Evolutionary conservation across 1,140 invertebrate species (phyloP).

Genomic region (Nephila pilipes): DNA sequence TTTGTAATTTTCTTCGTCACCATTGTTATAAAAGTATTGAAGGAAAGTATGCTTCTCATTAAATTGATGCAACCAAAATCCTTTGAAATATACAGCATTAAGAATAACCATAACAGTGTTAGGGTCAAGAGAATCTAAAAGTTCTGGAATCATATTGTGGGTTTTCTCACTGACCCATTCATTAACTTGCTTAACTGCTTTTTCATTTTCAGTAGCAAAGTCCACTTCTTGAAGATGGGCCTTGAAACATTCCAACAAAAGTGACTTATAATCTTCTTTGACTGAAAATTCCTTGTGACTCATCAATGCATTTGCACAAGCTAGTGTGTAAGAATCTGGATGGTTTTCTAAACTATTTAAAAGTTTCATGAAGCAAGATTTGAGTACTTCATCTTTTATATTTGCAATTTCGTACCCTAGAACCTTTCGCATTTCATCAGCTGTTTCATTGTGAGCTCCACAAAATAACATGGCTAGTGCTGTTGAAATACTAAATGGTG

Average conservation of each 20-base stretch:
- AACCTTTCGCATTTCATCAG: constrained; percentile 63
- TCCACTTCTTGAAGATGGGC: constrained; percentile 53
- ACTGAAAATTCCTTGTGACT: constrained; percentile 51
- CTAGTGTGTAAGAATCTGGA: constrained; percentile 36
- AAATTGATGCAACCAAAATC: constrained; percentile 78
- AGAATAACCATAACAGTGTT: constrained; percentile 79
- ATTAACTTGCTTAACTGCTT: constrained; percentile 74
- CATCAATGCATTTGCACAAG: constrained; percentile 31
- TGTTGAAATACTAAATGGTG: constrained; percentile 76
- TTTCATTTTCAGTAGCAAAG: constrained; percentile 5
- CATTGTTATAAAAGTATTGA: constrained; percentile 76
- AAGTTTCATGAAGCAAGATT: constrained; percentile 5
- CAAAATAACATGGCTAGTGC: constrained; percentile 74
- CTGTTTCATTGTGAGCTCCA: constrained; percentile 72
- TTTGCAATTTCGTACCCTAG: constrained; percentile 48
- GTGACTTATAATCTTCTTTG: constrained; percentile 9
- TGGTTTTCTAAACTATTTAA: neutral
- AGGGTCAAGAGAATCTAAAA: constrained; percentile 78
- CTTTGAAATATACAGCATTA: constrained; percentile 81
- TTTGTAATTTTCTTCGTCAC: constrained; percentile 87
- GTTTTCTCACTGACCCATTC: constrained; percentile 78
- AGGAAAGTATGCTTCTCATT: constrained; percentile 62
- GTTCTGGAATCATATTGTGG: constrained; percentile 78
- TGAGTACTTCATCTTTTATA: constrained; percentile 43
- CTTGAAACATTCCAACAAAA: constrained; percentile 24